Percentiles rank a stretch among this genome's conserved stretches.
Conservation (phyloP, 2,888 invertebrate species). For the Morinoia aosen region DNA sequence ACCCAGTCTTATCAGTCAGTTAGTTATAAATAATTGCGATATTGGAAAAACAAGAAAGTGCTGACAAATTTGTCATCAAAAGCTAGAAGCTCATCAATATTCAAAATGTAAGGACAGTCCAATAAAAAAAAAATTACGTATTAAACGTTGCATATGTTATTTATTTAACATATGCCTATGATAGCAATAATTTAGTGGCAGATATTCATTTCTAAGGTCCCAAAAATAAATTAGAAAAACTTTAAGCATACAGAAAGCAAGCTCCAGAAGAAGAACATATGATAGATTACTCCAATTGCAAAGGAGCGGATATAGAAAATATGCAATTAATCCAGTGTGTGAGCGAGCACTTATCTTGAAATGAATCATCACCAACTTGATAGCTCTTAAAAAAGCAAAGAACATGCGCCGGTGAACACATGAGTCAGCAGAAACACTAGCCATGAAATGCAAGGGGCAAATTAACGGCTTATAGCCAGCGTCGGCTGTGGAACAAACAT, state of each 20-base stretch:
- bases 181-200: background rate
- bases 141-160: background rate
- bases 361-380: background rate
- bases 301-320: background rate
- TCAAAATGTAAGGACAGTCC: background rate
- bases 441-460: background rate
- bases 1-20: background rate
- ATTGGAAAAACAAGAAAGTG: background rate
- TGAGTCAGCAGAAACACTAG: background rate
- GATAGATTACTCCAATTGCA: background rate
- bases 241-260: background rate
- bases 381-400: background rate
- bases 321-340: background rate
- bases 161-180: background rate
- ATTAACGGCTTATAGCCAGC: background rate
- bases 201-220: background rate
- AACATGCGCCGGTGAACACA: background rate
- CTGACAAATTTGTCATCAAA: background rate
- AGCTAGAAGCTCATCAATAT: background rate
- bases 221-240: background rate
- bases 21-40: background rate
- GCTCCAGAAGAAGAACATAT: background rate
- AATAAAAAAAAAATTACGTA: background rate
- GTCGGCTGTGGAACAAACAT: background rate
- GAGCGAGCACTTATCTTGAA: background rate